Evolutionary conservation across 2,113 vertebrate species (phyloP), one percentile per base, ranked within the genome.

Genomic region (Chiloscyllium plagiosum): DNA sequence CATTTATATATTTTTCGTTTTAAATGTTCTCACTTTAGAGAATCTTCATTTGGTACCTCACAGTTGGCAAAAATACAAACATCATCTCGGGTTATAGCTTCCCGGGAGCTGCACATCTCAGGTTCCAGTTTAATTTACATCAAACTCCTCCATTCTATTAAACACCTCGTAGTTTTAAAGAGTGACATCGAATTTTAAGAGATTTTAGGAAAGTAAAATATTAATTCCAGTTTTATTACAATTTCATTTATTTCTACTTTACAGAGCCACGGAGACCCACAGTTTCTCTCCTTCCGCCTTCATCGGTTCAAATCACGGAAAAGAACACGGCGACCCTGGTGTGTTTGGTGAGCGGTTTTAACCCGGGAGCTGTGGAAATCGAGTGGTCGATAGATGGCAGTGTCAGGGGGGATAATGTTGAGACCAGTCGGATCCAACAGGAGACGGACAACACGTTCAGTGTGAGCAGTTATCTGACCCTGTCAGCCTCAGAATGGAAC

Each of bases 401-500:
- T 37, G 20, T 20, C 26, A 89, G 85, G 47, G 87, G 83, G 19
- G 26, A 90, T 47, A 68, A 50, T 26, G 86, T 96, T 50, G 65
- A 93, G n/a, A 90, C 85, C 65, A 70, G 85, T 69, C 85, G 83
- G 24, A n/a, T 92, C 83, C 69, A 65, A 17, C 86, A 90, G 86
- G 85, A 90, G 24, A 17, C 3, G 37, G 96, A 68, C 83, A 96
- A 96, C 86, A 90, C 96, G 61, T 96, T 89, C 96, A 70, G 66
- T 42, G 66, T n/a, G 24, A 96, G 83, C 86, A 96, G 96, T 70
- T 96, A 89, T 69, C 61, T 93, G 86, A 96, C 61, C 26, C 96
- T 96, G 87, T 47, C 96, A 69, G 66, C 96, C 37, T 47, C 96
- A 15, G 86, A 96, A 1, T 96, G 96, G 96, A 96, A 96, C 96